These are phyloP conservation scores for Caenorhabditis sp. DNA, from an alignment of 2,888 invertebrate species.

Conservation along the genomic window DNA sequence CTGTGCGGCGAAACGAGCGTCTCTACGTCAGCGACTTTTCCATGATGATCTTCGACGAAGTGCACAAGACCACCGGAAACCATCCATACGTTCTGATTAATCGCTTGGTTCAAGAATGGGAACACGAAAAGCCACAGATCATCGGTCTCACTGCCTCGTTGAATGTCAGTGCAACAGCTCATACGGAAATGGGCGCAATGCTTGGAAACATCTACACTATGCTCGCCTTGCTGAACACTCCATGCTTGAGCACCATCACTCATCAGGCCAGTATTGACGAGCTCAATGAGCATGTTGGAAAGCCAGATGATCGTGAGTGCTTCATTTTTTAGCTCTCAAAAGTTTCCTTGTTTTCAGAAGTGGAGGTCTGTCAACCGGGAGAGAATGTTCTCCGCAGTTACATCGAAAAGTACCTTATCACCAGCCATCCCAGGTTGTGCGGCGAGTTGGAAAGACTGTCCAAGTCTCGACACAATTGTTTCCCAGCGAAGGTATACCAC, in stretches of 20 bases:
- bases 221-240: slow-evolving; percentile 60
- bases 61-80: slow-evolving; percentile 73
- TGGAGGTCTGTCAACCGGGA: slow-evolving; percentile 26
- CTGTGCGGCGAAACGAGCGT: slow-evolving; percentile 74
- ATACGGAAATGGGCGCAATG: slow-evolving; percentile 34
- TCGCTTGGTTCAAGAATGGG: slow-evolving; percentile 58
- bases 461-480: slow-evolving; percentile 12
- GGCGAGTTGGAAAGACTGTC: slow-evolving; percentile 37
- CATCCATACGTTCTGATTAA: slow-evolving; percentile 66
- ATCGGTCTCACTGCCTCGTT: slow-evolving; percentile 64
- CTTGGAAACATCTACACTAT: slow-evolving; percentile 54
- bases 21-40: slow-evolving; percentile 79
- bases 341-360: slow-evolving; percentile 28
- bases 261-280: slow-evolving; percentile 46
- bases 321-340: not conserved
- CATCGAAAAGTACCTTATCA: not conserved
- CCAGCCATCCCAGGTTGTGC: slow-evolving; percentile 9
- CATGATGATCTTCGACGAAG: slow-evolving; percentile 80
- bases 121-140: slow-evolving; percentile 61
- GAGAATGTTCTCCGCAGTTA: slow-evolving; percentile 12
- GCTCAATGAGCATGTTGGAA: slow-evolving; percentile 59
- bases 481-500: not conserved
- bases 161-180: slow-evolving; percentile 19
- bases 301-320: slow-evolving; percentile 68
- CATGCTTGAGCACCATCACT: slow-evolving; percentile 64